A percentile compares a stretch with the other conserved stretches of the same genome.
Evolutionary conservation across 2,113 vertebrate genomes (phyloP).

Genomic region (Myrmophylax atrothorax): DNA sequence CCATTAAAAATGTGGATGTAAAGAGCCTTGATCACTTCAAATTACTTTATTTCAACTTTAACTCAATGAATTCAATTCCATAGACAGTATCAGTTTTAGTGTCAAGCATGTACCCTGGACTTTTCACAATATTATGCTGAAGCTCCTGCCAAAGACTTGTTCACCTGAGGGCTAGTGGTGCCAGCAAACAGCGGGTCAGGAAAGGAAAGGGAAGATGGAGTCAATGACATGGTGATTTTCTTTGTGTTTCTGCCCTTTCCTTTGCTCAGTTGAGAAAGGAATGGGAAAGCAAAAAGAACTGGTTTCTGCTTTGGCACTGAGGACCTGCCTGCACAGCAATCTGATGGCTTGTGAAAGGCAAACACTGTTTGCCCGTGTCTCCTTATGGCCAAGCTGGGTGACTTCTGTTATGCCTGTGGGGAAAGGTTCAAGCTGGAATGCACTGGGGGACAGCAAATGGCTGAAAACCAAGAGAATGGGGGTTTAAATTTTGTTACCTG

Average conservation of each 20-base stretch:
- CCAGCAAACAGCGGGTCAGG: background rate
- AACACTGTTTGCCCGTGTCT: background rate
- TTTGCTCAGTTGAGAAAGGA: background rate
- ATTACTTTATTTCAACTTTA: background rate
- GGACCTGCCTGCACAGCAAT: background rate
- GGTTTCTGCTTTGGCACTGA: background rate
- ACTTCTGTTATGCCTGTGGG: background rate
- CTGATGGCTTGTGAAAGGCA: background rate
- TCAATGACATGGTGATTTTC: background rate
- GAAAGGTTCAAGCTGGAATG: background rate
- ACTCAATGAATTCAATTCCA: background rate
- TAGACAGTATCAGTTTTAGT: background rate
- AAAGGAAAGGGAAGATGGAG: background rate
- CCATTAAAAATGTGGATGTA: background rate
- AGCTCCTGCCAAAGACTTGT: background rate
- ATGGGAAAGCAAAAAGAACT: background rate
- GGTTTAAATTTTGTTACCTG: background rate
- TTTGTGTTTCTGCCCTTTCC: background rate
- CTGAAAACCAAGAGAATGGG: background rate
- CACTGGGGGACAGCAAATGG: background rate
- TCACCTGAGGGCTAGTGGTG: accelerated
- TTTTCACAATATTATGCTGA: background rate
- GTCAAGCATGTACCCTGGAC: background rate
- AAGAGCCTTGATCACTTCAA: background rate
- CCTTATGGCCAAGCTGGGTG: background rate